Conservation (phyloP, 2,797 vertebrate genomes). For the Cynodonichthys magdalenae region DNA sequence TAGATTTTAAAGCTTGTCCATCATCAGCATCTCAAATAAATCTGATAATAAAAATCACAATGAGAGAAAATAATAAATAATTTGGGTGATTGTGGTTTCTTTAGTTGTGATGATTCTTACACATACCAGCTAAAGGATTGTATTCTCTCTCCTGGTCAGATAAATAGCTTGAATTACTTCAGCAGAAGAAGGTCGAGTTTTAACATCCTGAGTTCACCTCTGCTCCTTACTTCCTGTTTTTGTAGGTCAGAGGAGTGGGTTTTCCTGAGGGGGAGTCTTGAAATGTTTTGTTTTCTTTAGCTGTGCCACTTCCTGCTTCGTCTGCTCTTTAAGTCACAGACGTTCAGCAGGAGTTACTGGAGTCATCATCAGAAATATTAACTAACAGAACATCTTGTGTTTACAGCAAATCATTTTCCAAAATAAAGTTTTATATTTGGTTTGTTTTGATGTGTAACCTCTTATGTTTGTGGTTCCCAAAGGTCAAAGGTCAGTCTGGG, state of each 20-base stretch:
- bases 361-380: not conserved
- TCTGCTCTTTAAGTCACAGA: conserved; percentile 4
- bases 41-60: too few relatives aligned
- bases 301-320: conserved; percentile 52
- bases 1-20: too few relatives aligned
- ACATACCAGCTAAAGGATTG: too few relatives aligned
- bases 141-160: too few relatives aligned
- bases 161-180: too few relatives aligned
- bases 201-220: conserved; percentile 13
- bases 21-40: too few relatives aligned
- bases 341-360: not conserved
- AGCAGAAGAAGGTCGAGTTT: too few relatives aligned
- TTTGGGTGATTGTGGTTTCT: not conserved
- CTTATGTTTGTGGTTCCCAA: conserved; percentile 23
- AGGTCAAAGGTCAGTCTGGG: conserved; percentile 86
- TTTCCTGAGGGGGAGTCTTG: conserved; percentile 54
- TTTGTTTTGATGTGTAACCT: conserved; percentile 15
- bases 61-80: too few relatives aligned
- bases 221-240: conserved; percentile 60
- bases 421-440: conserved; percentile 28
- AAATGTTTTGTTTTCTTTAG: conserved; percentile 50
- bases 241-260: conserved; percentile 23
- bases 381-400: not conserved
- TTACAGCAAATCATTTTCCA: not conserved
- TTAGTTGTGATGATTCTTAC: too few relatives aligned